A percentile compares a stretch with the other conserved stretches of the same genome.
Conservation (phyloP, 1,140 invertebrate genomes). For the Trichomalopsis sarcophagae region DNA sequence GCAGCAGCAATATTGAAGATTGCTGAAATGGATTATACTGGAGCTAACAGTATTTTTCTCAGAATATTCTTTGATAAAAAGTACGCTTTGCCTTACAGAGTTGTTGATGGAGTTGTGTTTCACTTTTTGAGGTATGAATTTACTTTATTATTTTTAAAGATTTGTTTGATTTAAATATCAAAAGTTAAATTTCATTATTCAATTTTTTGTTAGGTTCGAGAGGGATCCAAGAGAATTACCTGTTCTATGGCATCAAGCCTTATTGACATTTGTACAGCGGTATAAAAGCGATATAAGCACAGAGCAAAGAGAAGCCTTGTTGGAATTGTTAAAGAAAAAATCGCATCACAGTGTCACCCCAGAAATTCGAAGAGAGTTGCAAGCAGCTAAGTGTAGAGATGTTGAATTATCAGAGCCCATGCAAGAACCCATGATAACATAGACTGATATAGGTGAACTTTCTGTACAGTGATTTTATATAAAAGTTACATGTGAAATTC, state of each 20-base stretch:
- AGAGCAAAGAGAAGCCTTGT: conserved; percentile 92
- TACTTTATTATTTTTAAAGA: not conserved
- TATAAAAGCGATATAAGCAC: conserved; percentile 96
- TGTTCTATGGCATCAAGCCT: conserved; percentile 97
- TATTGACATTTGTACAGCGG: conserved; percentile 95
- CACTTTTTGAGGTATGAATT: conserved; percentile 89
- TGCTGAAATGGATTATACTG: conserved; percentile 98
- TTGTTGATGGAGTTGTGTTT: conserved; percentile 96
- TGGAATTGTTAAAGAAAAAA: conserved; percentile 87
- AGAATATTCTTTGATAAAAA: conserved; percentile 97
- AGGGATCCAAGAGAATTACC: conserved; percentile 89
- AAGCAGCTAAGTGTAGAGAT: conserved; percentile 89
- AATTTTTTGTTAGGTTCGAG: conserved; percentile 82
- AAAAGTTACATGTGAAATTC: conserved; percentile 24
- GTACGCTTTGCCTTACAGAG: conserved; percentile 96
- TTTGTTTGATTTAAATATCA: conserved; percentile 43
- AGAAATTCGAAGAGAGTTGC: conserved; percentile 90
- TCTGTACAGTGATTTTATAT: conserved; percentile 44
- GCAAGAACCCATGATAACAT: conserved; percentile 58
- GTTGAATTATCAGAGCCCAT: conserved; percentile 74
- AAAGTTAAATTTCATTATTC: not conserved
- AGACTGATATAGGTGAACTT: conserved; percentile 24
- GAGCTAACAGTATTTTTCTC: conserved; percentile 97
- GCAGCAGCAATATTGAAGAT: conserved; percentile 96
- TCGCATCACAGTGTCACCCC: conserved; percentile 87